Base-by-base conservation (phyloP, 2,888 invertebrate species). In the Melinaea marsaeus region DNA sequence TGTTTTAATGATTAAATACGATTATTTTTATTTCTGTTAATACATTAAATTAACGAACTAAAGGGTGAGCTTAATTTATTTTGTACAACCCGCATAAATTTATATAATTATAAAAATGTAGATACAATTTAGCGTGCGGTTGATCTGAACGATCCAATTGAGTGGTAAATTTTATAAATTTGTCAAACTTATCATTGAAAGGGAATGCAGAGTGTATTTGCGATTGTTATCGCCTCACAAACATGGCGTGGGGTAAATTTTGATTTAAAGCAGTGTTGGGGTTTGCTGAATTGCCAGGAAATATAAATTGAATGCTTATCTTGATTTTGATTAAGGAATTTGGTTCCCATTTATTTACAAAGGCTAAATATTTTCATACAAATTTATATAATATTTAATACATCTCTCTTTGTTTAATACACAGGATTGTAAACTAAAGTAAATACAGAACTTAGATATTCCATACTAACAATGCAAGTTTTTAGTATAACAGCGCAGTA, bases 251-350 rank as follows among this genome's bases (percentile, higher is more conserved):
- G 81, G 81, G 82, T 80, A 79, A 75, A 79, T 81, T 81, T 72
- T 85, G 85, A 88, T 88, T 86, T 86, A 82, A 85, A 87, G 81
- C 85, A 83, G 82, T 80, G 81, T 74, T 74, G 75, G 78, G 77
- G 76, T 69, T 61, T 73, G 74, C 67, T 74, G 76, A 79, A 78
- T 71, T 70, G 68, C 68, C 78, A 76, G 77, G 82, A 84, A 83
- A 80, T 81, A 83, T 83, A 85, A 86, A 86, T 86, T 83, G 84
- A 84, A 83, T 84, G 81, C 78, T 80, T 83, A 86, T 85, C 85
- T 80, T 66, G 71, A 80, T 83, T 79, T 72, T 76, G 76, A 77
- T 75, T 71, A 74, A 75, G 75, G 71, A 72, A 72, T 71, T 66
- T 67, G 62, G 68, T 70, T 68, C 68, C 68, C 69, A 68, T 63